These are phyloP conservation scores for Brachylomia viminalis DNA, from an alignment of 2,888 invertebrate species.

Conservation along the genomic window DNA sequence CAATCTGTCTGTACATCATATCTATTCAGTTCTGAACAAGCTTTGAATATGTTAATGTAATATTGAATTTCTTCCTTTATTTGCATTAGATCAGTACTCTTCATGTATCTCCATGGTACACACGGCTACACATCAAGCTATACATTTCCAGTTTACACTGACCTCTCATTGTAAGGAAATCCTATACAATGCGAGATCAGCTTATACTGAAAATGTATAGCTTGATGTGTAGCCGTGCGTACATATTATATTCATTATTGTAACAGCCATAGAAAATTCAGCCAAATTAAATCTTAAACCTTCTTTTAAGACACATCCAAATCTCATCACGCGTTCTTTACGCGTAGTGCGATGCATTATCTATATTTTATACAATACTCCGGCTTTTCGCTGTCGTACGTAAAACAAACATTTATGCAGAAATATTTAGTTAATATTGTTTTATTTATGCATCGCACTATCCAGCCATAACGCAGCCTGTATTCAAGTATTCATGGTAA, in stretches of 20 bases:
- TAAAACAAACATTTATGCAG: background rate
- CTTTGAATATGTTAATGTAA: constrained; percentile 55
- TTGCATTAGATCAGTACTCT: background rate
- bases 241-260: constrained; percentile 6
- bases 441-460: background rate
- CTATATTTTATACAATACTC: background rate
- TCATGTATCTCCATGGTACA: background rate
- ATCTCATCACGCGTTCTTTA: background rate
- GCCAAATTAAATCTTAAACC: constrained; percentile 23
- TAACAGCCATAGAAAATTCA: constrained; percentile 45
- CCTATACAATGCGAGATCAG: too few relatives aligned
- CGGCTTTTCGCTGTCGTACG: background rate
- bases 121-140: too few relatives aligned
- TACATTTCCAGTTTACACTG: too few relatives aligned
- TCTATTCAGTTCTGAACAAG: constrained; percentile 44
- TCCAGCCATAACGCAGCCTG: too few relatives aligned
- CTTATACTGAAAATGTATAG: too few relatives aligned
- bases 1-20: constrained; percentile 36
- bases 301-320: constrained; percentile 49
- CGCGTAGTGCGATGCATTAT: background rate
- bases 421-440: background rate
- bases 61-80: constrained; percentile 17
- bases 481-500: background rate
- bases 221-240: too few relatives aligned
- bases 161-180: too few relatives aligned